phyloP scores from a whole-genome alignment of 2,113 vertebrate genomes.

The Porphyrio hochstetteri region DNA sequence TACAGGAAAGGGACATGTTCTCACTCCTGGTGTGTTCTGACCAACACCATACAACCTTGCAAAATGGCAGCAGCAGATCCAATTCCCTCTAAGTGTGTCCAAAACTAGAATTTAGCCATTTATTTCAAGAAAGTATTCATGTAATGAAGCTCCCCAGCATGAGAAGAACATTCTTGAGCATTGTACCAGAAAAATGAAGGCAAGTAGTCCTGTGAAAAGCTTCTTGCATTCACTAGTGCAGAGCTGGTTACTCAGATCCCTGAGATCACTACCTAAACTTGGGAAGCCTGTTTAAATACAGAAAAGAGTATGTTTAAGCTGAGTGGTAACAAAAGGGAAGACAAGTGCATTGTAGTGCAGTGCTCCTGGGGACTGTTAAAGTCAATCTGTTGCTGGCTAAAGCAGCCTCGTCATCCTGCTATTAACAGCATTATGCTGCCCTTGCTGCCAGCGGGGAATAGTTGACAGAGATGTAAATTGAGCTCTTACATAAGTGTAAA shows the following conservation, averaged over 20 bases:
- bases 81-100: fast-evolving
- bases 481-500: not conserved
- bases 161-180: not conserved
- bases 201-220: not conserved
- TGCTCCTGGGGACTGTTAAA: not conserved
- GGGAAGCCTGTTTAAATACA: not conserved
- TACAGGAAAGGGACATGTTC: not conserved
- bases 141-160: not conserved
- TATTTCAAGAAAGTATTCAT: not conserved
- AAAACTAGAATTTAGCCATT: not conserved
- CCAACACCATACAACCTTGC: not conserved
- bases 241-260: not conserved
- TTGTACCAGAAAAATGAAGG: not conserved
- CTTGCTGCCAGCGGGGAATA: not conserved
- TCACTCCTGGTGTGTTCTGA: not conserved
- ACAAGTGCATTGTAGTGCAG: fast-evolving
- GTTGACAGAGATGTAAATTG: not conserved
- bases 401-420: not conserved
- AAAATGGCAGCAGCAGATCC: not conserved
- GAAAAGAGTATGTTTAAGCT: not conserved
- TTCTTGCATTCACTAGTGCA: not conserved
- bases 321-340: not conserved
- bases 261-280: fast-evolving
- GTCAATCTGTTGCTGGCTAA: not conserved
- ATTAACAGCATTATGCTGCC: not conserved